phyloP scores from a whole-genome alignment of 2,797 vertebrate genomes.

The Gephyroberyx darwinii region DNA sequence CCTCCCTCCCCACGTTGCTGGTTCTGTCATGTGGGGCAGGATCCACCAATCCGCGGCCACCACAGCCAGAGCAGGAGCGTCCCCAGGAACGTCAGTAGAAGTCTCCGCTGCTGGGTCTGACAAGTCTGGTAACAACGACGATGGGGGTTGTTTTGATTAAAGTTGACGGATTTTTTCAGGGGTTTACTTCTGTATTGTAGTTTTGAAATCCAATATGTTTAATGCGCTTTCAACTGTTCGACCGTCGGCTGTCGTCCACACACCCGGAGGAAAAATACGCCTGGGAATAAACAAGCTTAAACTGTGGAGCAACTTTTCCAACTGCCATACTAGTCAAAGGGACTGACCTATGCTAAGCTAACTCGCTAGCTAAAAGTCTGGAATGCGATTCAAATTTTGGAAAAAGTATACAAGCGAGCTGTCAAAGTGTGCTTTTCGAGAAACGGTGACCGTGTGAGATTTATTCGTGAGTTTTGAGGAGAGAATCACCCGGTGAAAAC shows the following conservation, averaged over 20 bases:
- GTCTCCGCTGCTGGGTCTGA: slow-evolving; percentile 47
- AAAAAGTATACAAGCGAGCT: slow-evolving; percentile 32
- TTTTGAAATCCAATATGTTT: slow-evolving; percentile 29
- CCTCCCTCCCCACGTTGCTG: slow-evolving; percentile 64
- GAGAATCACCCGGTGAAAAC: slow-evolving; percentile 16
- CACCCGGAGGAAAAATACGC: slow-evolving; percentile 15
- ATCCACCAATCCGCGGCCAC: slow-evolving; percentile 69
- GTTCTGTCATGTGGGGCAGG: slow-evolving; percentile 68
- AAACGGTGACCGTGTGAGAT: background rate
- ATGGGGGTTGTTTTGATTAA: slow-evolving; percentile 69
- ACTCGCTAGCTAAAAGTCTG: slow-evolving; percentile 58
- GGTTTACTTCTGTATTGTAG: background rate
- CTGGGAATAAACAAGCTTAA: slow-evolving; percentile 53
- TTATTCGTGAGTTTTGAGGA: background rate
- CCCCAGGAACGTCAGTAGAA: background rate
- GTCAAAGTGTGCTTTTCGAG: background rate
- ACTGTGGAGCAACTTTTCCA: slow-evolving; percentile 64
- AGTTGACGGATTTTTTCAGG: slow-evolving; percentile 45
- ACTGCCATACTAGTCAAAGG: slow-evolving; percentile 28
- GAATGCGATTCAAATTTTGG: slow-evolving; percentile 40
- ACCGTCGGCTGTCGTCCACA: background rate
- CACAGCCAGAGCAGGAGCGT: slow-evolving; percentile 46
- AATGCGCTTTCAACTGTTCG: background rate
- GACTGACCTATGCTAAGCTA: slow-evolving; percentile 77
- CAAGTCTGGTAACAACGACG: slow-evolving; percentile 53